These are phyloP conservation scores for Strigamia transsilvanica DNA, from an alignment of 2,888 invertebrate genomes.

Conservation along the genomic window DNA sequence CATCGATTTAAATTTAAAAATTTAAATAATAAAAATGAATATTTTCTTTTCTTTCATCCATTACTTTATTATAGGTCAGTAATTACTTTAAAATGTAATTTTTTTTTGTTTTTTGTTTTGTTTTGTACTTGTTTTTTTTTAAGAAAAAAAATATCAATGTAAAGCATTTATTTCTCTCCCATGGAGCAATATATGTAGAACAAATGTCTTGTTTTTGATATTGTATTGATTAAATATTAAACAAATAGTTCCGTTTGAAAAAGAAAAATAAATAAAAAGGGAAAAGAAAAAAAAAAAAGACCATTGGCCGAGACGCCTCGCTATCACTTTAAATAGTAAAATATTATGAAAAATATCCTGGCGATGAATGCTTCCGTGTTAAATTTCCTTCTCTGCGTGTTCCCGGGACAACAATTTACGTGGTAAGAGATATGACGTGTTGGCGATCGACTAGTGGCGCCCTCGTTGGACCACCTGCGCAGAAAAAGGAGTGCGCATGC, in stretches of 20 bases:
- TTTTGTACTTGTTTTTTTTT: not conserved
- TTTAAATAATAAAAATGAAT: not conserved
- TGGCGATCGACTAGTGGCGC: conserved; percentile 22
- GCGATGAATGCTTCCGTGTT: not conserved
- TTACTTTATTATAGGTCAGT: conserved; percentile 34
- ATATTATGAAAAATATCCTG: not conserved
- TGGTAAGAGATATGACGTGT: conserved; percentile 29
- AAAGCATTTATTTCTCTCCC: conserved; percentile 6
- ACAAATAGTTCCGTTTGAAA: conserved; percentile 6
- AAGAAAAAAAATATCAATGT: not conserved
- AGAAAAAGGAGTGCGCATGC: conserved; percentile 52
- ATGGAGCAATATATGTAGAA: conserved; percentile 25
- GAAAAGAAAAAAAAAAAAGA: not conserved
- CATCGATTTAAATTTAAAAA: not conserved
- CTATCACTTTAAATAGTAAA: not conserved
- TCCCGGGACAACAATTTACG: not conserved
- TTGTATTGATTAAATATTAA: not conserved
- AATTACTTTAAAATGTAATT: not conserved
- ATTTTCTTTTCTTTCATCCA: not conserved
- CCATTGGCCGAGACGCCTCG: not conserved
- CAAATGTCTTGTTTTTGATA: conserved; percentile 20
- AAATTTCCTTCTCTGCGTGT: conserved; percentile 15
- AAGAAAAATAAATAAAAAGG: not conserved
- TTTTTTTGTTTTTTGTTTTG: not conserved
- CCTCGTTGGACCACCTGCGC: conserved; percentile 52